Percentiles rank a stretch among this genome's conserved stretches.
These are phyloP conservation scores for Torymus aiolomorphi DNA, from an alignment of 2,888 invertebrate genomes.

Conservation along the genomic window DNA sequence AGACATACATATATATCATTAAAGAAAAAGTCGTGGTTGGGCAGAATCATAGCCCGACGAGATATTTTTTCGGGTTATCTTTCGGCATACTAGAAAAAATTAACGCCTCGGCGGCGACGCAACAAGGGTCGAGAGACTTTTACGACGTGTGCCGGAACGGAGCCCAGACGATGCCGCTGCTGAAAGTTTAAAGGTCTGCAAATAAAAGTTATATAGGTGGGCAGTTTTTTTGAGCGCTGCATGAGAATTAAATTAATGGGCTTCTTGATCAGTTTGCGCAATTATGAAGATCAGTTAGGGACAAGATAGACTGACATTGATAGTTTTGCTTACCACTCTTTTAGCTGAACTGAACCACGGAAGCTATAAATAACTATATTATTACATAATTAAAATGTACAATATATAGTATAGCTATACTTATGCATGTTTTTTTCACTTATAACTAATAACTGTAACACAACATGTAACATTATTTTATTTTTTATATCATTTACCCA, in stretches of 20 bases:
- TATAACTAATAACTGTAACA: too few species aligned
- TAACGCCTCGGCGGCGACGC: conserved; percentile 29
- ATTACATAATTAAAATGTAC: not conserved
- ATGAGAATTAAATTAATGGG: conserved; percentile 1
- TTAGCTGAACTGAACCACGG: too few species aligned
- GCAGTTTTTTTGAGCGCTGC: not conserved
- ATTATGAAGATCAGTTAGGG: not conserved
- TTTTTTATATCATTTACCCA: too few species aligned
- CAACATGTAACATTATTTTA: too few species aligned
- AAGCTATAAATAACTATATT: not conserved
- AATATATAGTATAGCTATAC: not conserved
- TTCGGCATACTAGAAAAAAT: conserved; percentile 24
- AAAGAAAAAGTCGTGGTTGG: conserved; percentile 14
- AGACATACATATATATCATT: not conserved
- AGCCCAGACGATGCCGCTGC: not conserved
- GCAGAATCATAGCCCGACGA: conserved; percentile 2
- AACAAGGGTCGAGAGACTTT: conserved; percentile 42
- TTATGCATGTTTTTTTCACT: not conserved
- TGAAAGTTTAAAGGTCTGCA: not conserved
- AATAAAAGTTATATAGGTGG: not conserved
- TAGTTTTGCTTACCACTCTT: not conserved
- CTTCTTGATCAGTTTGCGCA: not conserved
- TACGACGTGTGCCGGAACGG: conserved; percentile 18
- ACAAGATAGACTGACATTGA: not conserved
- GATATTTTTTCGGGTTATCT: conserved; percentile 37